Evolutionary conservation across 2,888 invertebrate species (phyloP).

Genomic region (Oscheius myriophilus): DNA sequence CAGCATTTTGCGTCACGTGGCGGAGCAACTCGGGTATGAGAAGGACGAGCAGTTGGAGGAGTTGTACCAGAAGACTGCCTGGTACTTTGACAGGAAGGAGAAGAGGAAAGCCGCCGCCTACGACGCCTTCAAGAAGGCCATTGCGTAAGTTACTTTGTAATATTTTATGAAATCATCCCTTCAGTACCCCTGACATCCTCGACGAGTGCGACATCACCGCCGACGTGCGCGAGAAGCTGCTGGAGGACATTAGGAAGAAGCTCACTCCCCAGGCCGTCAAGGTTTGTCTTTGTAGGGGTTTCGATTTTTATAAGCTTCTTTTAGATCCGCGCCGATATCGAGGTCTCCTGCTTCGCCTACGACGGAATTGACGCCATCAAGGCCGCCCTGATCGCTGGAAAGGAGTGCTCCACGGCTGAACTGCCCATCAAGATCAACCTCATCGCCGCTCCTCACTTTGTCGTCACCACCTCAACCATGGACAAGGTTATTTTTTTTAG

Average conservation of each 20-base stretch:
- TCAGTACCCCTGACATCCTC: conserved; percentile 89
- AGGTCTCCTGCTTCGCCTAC: conserved; percentile 90
- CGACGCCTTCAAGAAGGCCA: conserved; percentile 97
- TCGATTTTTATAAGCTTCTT: not conserved
- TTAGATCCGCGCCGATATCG: conserved; percentile 84
- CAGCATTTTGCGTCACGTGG: conserved; percentile 95
- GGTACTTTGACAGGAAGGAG: conserved; percentile 96
- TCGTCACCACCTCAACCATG: conserved; percentile 97
- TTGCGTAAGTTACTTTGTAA: conserved; percentile 79
- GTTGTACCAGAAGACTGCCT: conserved; percentile 80
- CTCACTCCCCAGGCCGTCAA: conserved; percentile 94
- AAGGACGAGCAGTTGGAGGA: conserved; percentile 87
- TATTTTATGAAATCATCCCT: conserved; percentile 40
- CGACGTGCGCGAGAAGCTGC: conserved; percentile 86
- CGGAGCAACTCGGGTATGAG: conserved; percentile 89
- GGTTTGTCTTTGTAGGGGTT: conserved; percentile 1
- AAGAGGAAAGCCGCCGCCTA: conserved; percentile 94
- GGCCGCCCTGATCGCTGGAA: conserved; percentile 85
- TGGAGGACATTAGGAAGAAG: conserved; percentile 93
- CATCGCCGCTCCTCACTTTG: conserved; percentile 97
- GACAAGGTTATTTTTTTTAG: conserved; percentile 77
- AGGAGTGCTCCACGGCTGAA: conserved; percentile 88
- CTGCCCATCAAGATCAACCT: conserved; percentile 97
- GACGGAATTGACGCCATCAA: conserved; percentile 99
- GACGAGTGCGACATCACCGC: conserved; percentile 95